Conservation (phyloP, 2,113 vertebrate genomes). For the Plestiodon gilberti region DNA sequence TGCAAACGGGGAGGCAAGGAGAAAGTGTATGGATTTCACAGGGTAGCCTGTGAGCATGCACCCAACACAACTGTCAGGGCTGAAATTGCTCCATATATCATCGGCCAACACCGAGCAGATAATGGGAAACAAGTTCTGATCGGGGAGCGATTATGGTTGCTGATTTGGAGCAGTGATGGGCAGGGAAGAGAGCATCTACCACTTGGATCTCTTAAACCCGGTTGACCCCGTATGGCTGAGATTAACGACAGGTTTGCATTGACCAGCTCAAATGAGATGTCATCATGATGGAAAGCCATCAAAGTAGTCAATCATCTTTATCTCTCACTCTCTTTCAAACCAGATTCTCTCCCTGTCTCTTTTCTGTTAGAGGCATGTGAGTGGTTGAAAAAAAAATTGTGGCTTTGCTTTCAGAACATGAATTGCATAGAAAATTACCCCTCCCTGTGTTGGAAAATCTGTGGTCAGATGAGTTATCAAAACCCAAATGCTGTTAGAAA, state of each 20-base stretch:
- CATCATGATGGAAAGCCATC: conserved; percentile 29
- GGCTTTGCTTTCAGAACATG: conserved; percentile 29
- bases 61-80: conserved; percentile 57
- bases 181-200: conserved; percentile 23
- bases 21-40: conserved; percentile 46
- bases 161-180: conserved; percentile 45
- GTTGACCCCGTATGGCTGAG: conserved; percentile 45
- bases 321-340: background rate
- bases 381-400: background rate
- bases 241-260: conserved; percentile 44
- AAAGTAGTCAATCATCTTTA: conserved; percentile 23
- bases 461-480: conserved; percentile 32
- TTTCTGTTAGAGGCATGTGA: background rate
- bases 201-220: conserved; percentile 44
- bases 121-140: conserved; percentile 68
- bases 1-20: background rate
- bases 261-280: conserved; percentile 23
- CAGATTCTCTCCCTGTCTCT: background rate
- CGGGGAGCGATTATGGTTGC: conserved; percentile 64
- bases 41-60: conserved; percentile 42
- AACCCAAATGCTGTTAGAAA: conserved; percentile 23
- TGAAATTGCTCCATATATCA: conserved; percentile 76
- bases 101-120: conserved; percentile 63
- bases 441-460: conserved; percentile 30
- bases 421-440: conserved; percentile 37